Conservation (phyloP, 2,888 invertebrate species). For the Lithophane ornitopus region DNA sequence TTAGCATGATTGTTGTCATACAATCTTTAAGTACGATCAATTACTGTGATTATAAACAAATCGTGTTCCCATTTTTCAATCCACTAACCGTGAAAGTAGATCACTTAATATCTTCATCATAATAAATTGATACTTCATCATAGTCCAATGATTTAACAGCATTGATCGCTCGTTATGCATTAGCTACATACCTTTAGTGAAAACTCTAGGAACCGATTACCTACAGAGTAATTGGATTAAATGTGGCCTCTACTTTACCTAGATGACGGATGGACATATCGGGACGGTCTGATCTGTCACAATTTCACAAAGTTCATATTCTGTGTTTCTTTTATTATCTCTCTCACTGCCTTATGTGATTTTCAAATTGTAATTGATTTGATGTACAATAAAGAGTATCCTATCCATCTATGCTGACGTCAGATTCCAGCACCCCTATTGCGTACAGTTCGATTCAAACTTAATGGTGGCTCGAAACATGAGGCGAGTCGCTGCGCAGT, state of each 20-base stretch:
- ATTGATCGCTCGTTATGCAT: slow-evolving; percentile 14
- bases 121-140: slow-evolving; percentile 33
- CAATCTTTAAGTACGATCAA: not conserved
- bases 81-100: not conserved
- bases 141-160: slow-evolving; percentile 20
- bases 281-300: not conserved
- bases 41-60: slow-evolving; percentile 15
- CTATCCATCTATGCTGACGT: no score
- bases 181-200: slow-evolving; percentile 4
- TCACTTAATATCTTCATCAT: slow-evolving; percentile 24
- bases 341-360: not conserved
- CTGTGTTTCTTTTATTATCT: not conserved
- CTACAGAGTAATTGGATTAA: slow-evolving; percentile 34
- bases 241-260: slow-evolving; percentile 1
- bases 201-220: slow-evolving; percentile 26
- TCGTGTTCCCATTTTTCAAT: slow-evolving; percentile 11
- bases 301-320: not conserved
- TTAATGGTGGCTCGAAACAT: no score
- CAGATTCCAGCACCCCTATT: not conserved
- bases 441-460: no score
- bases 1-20: slow-evolving; percentile 3
- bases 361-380: not conserved
- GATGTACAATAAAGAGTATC: not conserved
- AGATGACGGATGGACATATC: not conserved
- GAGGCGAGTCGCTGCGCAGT: no score